These are phyloP conservation scores for Saccopteryx leptura DNA, from an alignment of 2,113 vertebrate species.

Conservation along the genomic window DNA sequence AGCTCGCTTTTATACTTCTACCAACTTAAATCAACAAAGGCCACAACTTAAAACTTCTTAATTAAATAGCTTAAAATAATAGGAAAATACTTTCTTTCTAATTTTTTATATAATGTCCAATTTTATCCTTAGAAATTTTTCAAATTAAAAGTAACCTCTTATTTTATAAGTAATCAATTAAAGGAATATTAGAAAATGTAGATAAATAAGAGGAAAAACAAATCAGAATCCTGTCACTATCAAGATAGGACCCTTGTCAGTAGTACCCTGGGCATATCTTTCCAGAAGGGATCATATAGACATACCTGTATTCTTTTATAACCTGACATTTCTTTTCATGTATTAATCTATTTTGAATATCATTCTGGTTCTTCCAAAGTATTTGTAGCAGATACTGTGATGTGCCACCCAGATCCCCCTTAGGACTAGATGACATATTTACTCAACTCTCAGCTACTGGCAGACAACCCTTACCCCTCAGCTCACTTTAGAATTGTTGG, in stretches of 20 bases:
- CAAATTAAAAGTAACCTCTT: slow-evolving; percentile 19
- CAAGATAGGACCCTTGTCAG: background rate
- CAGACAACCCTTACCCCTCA: background rate
- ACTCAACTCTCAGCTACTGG: background rate
- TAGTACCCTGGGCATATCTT: background rate
- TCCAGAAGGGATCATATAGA: background rate
- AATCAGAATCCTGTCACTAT: background rate
- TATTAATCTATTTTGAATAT: slow-evolving; percentile 29
- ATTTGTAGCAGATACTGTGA: background rate
- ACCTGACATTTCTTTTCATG: background rate
- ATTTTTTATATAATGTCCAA: background rate
- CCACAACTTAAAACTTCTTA: slow-evolving; percentile 24
- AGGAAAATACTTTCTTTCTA: background rate
- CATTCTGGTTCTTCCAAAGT: slow-evolving; percentile 14
- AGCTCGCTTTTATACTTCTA: slow-evolving; percentile 6
- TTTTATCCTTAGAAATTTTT: slow-evolving; percentile 25
- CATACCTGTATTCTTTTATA: background rate
- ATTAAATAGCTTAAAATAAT: slow-evolving; percentile 52
- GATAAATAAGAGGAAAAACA: background rate
- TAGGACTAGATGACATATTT: background rate
- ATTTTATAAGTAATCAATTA: background rate
- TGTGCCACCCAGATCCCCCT: background rate
- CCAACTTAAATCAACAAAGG: slow-evolving; percentile 17
- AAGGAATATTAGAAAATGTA: background rate
- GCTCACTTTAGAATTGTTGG: slow-evolving; percentile 4